Evolutionary conservation across 2,888 invertebrate species (phyloP).

Genomic region (Crematogaster levior): DNA sequence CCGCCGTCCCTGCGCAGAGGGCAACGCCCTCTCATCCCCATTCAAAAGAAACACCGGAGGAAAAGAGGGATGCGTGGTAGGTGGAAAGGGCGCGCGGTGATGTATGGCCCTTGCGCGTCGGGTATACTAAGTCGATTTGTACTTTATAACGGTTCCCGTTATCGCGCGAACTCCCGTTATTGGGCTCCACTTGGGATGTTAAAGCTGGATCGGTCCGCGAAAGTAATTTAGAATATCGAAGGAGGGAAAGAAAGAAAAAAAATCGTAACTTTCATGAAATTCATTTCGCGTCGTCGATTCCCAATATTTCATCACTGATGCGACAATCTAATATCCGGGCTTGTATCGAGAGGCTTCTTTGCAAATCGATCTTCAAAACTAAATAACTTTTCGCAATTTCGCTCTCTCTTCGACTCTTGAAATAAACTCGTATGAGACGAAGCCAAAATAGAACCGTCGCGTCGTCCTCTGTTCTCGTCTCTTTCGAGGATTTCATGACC

Average conservation of each 20-base stretch:
- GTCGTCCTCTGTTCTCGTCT: neutral
- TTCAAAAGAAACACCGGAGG: constrained; percentile 69
- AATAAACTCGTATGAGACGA: neutral
- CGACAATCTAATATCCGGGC: neutral
- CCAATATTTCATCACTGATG: neutral
- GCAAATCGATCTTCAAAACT: neutral
- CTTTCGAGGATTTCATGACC: constrained; percentile 4
- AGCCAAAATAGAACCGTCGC: neutral
- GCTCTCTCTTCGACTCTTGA: neutral
- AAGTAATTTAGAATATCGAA: neutral
- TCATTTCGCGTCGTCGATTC: neutral
- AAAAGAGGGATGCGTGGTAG: constrained; percentile 63
- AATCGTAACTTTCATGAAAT: neutral
- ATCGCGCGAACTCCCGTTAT: constrained; percentile 57
- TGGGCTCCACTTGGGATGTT: neutral
- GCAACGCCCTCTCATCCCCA: constrained; percentile 74
- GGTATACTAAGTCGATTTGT: constrained; percentile 54
- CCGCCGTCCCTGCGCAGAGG: constrained; percentile 66
- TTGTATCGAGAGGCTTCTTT: neutral
- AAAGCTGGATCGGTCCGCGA: neutral
- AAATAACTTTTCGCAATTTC: constrained; percentile 11
- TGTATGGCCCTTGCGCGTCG: constrained; percentile 28
- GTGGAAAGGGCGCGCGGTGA: constrained; percentile 49
- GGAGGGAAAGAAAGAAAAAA: neutral
- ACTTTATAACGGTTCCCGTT: constrained; percentile 36